Evolutionary conservation across 2,888 invertebrate genomes (phyloP).

Genomic region (Cheilosia grossa): DNA sequence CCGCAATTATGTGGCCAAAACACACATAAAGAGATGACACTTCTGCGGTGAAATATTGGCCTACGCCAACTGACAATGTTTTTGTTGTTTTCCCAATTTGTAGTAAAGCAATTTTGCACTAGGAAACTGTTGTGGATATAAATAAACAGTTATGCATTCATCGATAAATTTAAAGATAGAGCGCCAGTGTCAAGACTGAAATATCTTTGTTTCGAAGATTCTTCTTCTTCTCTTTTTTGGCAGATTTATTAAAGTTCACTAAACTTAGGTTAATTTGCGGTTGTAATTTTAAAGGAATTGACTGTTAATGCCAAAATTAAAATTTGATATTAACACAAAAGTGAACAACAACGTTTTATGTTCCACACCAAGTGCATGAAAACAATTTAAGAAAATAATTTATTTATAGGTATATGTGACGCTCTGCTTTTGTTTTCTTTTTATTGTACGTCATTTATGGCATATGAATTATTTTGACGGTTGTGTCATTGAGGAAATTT

Average conservation of each 20-base stretch:
- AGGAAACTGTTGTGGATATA: constrained; percentile 14
- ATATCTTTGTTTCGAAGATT: neutral
- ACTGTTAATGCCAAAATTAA: neutral
- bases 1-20: constrained; percentile 26
- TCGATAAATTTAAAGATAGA: constrained; percentile 8
- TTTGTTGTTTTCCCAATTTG: constrained; percentile 44
- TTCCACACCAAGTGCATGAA: neutral
- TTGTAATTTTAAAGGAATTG: neutral
- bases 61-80: constrained; percentile 29
- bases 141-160: constrained; percentile 48
- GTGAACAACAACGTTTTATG: neutral
- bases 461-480: constrained; percentile 8
- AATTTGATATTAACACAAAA: neutral
- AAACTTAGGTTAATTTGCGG: neutral
- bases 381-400: neutral
- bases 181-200: neutral
- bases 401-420: constrained; percentile 11
- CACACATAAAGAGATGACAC: constrained; percentile 5
- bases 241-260: constrained; percentile 16
- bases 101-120: constrained; percentile 6
- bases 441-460: neutral
- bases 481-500: neutral
- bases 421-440: neutral
- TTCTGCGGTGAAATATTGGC: constrained; percentile 21
- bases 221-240: neutral